Base-by-base conservation (phyloP, 1,140 invertebrate genomes). In the Diplogasteroides magnus region DNA sequence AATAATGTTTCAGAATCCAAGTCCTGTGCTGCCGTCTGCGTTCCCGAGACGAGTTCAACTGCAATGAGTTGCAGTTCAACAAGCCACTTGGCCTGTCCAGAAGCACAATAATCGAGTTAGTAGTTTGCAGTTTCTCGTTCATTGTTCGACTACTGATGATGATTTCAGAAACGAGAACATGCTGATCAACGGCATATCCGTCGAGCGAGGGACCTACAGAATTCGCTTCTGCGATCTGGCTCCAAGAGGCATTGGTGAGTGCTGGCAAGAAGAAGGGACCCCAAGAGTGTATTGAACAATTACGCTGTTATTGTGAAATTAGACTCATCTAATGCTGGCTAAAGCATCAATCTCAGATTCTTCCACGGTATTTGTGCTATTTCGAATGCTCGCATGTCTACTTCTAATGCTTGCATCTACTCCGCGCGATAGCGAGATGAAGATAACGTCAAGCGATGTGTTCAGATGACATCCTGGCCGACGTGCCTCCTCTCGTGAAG, bases 1-100 rank as follows among this genome's bases (percentile, higher is more conserved):
- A 65, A 19, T 15, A 64, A 14, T 32, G 57, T 68, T 83, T 71
- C 48, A 81, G 79, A 71, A 74, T 83, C 55, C 81, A 81, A 83
- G 61, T 81, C 31, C 68, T 76, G 63, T 81, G 79, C 48, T 81
- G 79, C 32, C 69, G 71, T 15, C 55, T 81, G 63, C 61, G 79
- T 55, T 75, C 81, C 26, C 67, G 79, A 48, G 73, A 74, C 31
- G 79, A 83, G 63, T 66, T 67, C n/a, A 75, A 73, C 48, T 81
- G 79, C 69, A 69, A 71, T 25, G 72, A 79, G 25, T 63, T 63
- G 27, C 29, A 64, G 23, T 81, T 77, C 72, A 74, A 67, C 32
- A 81, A 81, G 58, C 79, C 79, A 13, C 61, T 79, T 55, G 82
- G 81, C 19, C 60, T 67, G 31, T 77, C 72, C 25, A 64, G 70